Percentiles rank a stretch among this genome's conserved stretches.
phyloP scores from a whole-genome alignment of 2,888 invertebrate genomes.

The Diachrysia chrysitis region DNA sequence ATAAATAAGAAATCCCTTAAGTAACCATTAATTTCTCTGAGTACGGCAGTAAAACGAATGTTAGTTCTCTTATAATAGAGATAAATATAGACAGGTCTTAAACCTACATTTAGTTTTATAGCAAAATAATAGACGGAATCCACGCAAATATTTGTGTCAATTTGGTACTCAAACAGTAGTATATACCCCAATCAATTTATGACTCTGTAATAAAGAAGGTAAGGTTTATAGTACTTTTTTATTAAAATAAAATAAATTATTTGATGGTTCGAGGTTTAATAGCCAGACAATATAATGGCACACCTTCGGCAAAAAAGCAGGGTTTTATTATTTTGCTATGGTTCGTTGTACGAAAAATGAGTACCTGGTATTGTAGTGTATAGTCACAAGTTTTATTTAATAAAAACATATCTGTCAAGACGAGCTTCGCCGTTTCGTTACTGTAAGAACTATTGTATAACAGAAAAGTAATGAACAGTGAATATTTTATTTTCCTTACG shows the following conservation, averaged over 20 bases:
- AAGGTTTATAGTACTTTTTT: neutral
- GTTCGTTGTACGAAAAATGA: slow-evolving; percentile 15
- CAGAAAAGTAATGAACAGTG: too few species aligned
- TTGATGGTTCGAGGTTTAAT: slow-evolving; percentile 22
- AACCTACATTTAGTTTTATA: neutral
- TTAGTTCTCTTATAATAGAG: too few species aligned
- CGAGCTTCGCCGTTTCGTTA: too few species aligned
- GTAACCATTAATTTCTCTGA: too few species aligned
- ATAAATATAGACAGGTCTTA: too few species aligned
- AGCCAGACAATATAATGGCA: slow-evolving; percentile 28
- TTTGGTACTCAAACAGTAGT: slow-evolving; percentile 1
- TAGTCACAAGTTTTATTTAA: too few species aligned
- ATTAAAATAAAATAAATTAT: slow-evolving; percentile 26
- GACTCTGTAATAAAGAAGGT: neutral
- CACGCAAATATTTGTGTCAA: neutral
- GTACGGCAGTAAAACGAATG: too few species aligned
- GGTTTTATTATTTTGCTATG: slow-evolving; percentile 20
- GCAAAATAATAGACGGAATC: neutral
- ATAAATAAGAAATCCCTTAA: too few species aligned
- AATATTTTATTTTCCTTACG: too few species aligned
- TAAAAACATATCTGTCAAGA: too few species aligned
- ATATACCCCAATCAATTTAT: neutral
- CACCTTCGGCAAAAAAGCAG: slow-evolving; percentile 31
- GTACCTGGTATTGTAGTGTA: neutral
- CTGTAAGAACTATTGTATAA: too few species aligned